Evolutionary conservation across 2,888 invertebrate species (phyloP).

Genomic region (Amiota mariae): DNA sequence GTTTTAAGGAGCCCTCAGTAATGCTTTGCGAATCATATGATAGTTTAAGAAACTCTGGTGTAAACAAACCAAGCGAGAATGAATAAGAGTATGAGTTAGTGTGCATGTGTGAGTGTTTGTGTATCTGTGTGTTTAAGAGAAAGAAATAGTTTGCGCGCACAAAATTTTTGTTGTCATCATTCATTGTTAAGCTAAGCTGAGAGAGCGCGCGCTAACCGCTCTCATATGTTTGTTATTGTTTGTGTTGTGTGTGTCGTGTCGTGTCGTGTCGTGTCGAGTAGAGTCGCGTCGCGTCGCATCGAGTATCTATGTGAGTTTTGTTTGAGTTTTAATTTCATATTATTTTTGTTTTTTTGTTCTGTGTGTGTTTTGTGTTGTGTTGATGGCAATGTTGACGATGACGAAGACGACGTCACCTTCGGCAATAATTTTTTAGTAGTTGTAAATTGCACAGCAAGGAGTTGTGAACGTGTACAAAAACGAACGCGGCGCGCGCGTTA

Average conservation of each 20-base stretch:
- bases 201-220: conserved; percentile 9
- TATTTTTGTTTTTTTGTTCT: no score
- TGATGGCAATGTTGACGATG: not conserved
- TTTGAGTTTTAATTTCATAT: no score
- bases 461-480: conserved; percentile 46
- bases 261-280: no score
- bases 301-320: not conserved
- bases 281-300: conserved; percentile 46
- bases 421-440: conserved; percentile 53
- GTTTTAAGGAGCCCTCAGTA: no score
- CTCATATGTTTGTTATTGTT: no score
- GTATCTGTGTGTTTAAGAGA: conserved; percentile 12
- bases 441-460: conserved; percentile 66
- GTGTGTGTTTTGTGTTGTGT: not conserved
- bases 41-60: no score
- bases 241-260: no score
- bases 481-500: conserved; percentile 48
- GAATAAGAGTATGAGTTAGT: not conserved
- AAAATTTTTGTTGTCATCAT: no score
- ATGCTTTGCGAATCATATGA: no score
- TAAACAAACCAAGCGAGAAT: no score
- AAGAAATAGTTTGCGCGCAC: conserved; percentile 17
- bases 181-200: conserved; percentile 1
- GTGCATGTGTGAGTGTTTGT: not conserved
- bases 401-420: conserved; percentile 57